These are phyloP conservation scores for Dusona sp. DNA, from an alignment of 2,888 invertebrate species.

Conservation along the genomic window DNA sequence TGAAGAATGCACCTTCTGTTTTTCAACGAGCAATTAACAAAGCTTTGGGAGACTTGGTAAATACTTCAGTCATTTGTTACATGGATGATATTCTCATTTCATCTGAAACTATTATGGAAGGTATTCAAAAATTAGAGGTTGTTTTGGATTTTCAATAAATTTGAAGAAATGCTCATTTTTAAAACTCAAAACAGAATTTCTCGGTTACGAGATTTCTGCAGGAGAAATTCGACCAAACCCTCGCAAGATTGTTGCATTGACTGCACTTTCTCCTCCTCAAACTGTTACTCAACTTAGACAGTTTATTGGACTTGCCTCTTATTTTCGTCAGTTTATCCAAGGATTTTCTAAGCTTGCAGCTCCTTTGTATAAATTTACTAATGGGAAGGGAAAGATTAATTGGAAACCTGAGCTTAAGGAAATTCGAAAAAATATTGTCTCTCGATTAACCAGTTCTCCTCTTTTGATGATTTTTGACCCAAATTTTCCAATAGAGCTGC, in stretches of 20 bases:
- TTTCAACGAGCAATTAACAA: conserved; percentile 69
- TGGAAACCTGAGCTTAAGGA: conserved; percentile 44
- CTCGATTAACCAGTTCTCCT: conserved; percentile 45
- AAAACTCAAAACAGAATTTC: conserved; percentile 58
- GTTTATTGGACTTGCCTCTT: conserved; percentile 70
- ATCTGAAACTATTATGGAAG: conserved; percentile 56
- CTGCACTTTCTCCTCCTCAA: conserved; percentile 43
- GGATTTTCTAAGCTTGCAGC: conserved; percentile 59
- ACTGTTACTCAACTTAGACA: conserved; percentile 69
- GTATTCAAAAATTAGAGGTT: conserved; percentile 58
- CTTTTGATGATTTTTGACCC: conserved; percentile 64
- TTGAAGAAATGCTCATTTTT: conserved; percentile 68
- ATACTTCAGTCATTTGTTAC: conserved; percentile 44
- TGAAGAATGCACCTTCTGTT: conserved; percentile 72
- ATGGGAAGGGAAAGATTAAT: conserved; percentile 46
- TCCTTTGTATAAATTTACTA: conserved; percentile 65
- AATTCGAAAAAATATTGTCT: conserved; percentile 57
- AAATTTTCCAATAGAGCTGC: conserved; percentile 28
- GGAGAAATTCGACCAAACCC: conserved; percentile 57
- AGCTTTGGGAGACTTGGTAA: conserved; percentile 62
- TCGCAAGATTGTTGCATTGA: conserved; percentile 54
- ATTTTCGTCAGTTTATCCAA: conserved; percentile 69
- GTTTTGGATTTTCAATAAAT: conserved; percentile 69
- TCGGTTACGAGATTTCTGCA: conserved; percentile 47
- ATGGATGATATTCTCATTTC: conserved; percentile 69